phyloP scores from a whole-genome alignment of 2,113 vertebrate genomes.

The Engraulis encrasicolus region DNA sequence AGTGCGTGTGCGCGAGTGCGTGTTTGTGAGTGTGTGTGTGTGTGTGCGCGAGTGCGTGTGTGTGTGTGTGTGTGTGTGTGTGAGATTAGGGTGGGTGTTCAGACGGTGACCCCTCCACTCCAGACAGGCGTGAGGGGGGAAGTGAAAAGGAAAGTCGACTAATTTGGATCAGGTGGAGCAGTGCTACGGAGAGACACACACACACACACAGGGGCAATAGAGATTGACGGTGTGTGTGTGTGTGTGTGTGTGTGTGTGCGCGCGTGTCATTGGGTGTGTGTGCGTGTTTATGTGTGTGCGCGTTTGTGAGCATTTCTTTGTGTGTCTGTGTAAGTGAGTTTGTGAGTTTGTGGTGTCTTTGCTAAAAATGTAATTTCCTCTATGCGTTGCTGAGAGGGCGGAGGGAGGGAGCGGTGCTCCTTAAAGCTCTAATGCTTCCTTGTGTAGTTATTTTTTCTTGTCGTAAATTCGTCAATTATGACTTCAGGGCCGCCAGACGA shows the following conservation, averaged over 20 bases:
- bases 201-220: too few relatives aligned
- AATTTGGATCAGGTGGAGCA: slow-evolving; percentile 74
- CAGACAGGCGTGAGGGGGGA: slow-evolving; percentile 17
- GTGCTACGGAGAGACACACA: slow-evolving; percentile 64
- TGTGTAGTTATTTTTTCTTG: slow-evolving; percentile 36
- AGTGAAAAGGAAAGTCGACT: slow-evolving; percentile 64
- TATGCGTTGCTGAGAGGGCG: slow-evolving; percentile 57
- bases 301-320: too few relatives aligned
- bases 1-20: too few relatives aligned
- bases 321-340: slow-evolving; percentile 39
- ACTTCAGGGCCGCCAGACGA: slow-evolving; percentile 48
- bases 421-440: slow-evolving; percentile 18
- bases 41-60: slow-evolving; percentile 47
- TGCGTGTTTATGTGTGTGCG: slow-evolving; percentile 44
- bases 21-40: too few relatives aligned
- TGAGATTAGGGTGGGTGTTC: background rate
- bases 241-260: slow-evolving; percentile 43
- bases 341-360: slow-evolving; percentile 61
- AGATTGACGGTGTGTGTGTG: slow-evolving; percentile 55
- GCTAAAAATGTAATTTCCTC: slow-evolving; percentile 78
- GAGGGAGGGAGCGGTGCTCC: too few relatives aligned
- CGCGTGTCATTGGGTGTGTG: slow-evolving; percentile 62
- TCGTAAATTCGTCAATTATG: slow-evolving; percentile 70
- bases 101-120: background rate
- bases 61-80: background rate